Evolutionary conservation across 2,113 vertebrate genomes (phyloP).

Genomic region (Taurulus bubalis): DNA sequence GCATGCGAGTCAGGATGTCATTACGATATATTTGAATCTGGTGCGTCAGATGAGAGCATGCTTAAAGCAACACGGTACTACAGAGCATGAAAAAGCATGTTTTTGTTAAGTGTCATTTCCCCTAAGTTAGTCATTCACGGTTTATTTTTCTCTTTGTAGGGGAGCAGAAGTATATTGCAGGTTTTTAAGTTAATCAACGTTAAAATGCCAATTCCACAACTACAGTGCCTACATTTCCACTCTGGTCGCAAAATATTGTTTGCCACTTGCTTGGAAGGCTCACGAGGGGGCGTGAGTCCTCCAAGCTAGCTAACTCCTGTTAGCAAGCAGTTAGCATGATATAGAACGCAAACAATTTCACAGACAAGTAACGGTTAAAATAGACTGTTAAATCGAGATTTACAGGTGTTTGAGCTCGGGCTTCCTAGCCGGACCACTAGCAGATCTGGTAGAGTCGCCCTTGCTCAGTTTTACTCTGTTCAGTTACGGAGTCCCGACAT

Average conservation of each 20-base stretch:
- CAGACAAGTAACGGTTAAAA: accelerated
- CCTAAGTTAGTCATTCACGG: too few relatives aligned
- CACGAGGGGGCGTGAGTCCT: not conserved
- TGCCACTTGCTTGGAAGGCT: too few relatives aligned
- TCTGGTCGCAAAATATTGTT: not conserved
- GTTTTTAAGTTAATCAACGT: not conserved
- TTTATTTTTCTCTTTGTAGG: too few relatives aligned
- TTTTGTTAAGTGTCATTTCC: too few relatives aligned
- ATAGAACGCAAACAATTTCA: not conserved
- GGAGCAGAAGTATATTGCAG: not conserved
- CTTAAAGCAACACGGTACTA: not conserved
- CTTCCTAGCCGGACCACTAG: constrained; percentile 36
- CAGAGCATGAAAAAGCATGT: not conserved
- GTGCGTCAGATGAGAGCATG: not conserved
- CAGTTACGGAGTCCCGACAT: constrained; percentile 32
- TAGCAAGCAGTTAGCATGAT: not conserved
- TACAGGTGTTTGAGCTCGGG: constrained; percentile 71
- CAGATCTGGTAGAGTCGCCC: constrained; percentile 29
- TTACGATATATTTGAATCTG: not conserved
- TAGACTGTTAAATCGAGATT: accelerated
- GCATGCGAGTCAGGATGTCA: not conserved
- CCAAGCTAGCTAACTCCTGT: too few relatives aligned
- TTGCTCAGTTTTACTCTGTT: constrained; percentile 78
- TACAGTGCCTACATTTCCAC: not conserved
- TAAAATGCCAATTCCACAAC: not conserved